These are phyloP conservation scores for Chelidonichthys spinosus DNA, from an alignment of 2,797 vertebrate species.

Conservation along the genomic window DNA sequence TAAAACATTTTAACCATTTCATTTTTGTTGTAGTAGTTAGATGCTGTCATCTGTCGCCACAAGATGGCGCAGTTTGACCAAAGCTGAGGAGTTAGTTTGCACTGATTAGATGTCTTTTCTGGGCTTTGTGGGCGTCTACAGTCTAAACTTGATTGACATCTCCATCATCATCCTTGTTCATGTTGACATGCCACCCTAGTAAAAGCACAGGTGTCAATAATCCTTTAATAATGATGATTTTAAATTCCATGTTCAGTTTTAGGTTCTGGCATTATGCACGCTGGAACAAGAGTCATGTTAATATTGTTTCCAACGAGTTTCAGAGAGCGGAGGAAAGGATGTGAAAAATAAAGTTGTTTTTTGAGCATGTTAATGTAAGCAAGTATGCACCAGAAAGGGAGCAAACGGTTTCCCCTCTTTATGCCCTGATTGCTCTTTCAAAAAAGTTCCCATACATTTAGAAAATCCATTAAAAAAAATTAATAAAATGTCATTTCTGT, in stretches of 20 bases:
- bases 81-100: neutral
- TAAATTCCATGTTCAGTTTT: neutral
- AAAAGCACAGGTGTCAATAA: neutral
- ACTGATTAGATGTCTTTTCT: neutral
- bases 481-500: neutral
- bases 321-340: no score
- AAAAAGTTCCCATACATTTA: neutral
- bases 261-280: neutral
- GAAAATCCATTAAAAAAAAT: neutral
- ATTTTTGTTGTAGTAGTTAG: neutral
- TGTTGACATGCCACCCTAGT: neutral
- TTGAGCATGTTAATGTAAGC: no score
- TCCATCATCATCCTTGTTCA: neutral
- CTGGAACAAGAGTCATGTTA: no score
- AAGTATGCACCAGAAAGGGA: no score
- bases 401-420: neutral
- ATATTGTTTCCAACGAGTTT: no score
- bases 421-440: neutral
- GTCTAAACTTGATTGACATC: neutral
- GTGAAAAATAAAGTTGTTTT: no score
- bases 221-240: neutral
- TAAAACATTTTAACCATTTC: no score
- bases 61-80: constrained; percentile 54
- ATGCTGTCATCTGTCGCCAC: constrained; percentile 37
- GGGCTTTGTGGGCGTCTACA: neutral